These are phyloP conservation scores for Loris lydekkerianus DNA, from an alignment of 2,797 vertebrate genomes.

Conservation along the genomic window DNA sequence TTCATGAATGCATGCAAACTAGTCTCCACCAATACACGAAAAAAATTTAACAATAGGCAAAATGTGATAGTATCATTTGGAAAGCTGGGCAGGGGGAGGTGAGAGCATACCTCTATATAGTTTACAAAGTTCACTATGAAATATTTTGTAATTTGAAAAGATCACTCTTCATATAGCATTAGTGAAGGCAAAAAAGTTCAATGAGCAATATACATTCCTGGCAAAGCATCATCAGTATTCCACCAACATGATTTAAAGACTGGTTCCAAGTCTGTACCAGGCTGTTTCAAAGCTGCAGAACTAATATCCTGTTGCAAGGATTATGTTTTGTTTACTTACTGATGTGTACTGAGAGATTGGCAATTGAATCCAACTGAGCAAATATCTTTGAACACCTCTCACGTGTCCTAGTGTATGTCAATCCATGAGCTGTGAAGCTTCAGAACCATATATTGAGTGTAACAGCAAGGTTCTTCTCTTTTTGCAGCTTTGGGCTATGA, in stretches of 20 bases:
- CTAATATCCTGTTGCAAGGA: neutral
- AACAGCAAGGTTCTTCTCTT: neutral
- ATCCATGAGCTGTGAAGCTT: neutral
- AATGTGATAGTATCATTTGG: neutral
- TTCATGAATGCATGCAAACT: neutral
- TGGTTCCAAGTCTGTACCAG: neutral
- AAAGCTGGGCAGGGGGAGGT: neutral
- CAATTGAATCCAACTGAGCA: neutral
- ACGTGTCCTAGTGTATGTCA: neutral
- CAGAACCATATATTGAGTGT: neutral
- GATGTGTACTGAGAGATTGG: neutral
- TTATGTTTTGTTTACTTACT: conserved; percentile 6
- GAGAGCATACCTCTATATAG: neutral
- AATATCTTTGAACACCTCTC: neutral
- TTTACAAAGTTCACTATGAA: conserved; percentile 4
- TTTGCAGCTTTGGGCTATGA: neutral
- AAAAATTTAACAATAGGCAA: neutral
- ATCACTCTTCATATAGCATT: neutral
- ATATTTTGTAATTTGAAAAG: neutral
- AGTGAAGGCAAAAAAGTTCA: neutral
- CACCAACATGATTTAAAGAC: neutral
- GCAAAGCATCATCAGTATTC: neutral
- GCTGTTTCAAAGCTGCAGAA: neutral
- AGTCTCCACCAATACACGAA: neutral
- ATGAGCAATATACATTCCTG: neutral